Evolutionary conservation across 2,888 invertebrate species (phyloP).

Genomic region (Rhagophthalmus giganteus): DNA sequence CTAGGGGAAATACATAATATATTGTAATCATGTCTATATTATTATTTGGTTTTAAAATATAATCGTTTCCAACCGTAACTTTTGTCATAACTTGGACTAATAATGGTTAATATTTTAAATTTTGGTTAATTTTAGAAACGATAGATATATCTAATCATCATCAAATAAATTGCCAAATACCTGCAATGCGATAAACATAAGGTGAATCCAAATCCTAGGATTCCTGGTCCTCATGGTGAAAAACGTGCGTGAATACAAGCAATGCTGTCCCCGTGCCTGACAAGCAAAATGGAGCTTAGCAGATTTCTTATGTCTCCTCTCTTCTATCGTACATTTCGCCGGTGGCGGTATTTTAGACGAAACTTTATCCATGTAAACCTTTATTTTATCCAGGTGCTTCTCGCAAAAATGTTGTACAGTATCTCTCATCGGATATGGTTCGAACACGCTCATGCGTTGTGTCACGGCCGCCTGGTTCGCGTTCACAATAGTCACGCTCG

Average conservation of each 20-base stretch:
- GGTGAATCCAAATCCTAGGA: constrained; percentile 90
- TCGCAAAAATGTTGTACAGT: constrained; percentile 95
- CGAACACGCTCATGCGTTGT: constrained; percentile 79
- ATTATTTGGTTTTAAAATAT: too few relatives aligned
- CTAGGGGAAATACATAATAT: too few relatives aligned
- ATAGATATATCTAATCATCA: too few relatives aligned
- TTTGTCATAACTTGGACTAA: too few relatives aligned
- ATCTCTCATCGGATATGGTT: constrained; percentile 88
- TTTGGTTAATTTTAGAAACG: too few relatives aligned
- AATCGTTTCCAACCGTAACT: too few relatives aligned
- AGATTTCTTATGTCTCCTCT: constrained; percentile 82
- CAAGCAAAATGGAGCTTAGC: constrained; percentile 89
- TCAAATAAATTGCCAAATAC: constrained; percentile 33
- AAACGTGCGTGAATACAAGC: constrained; percentile 79
- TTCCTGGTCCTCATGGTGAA: constrained; percentile 79
- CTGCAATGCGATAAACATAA: constrained; percentile 93
- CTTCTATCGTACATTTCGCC: constrained; percentile 91
- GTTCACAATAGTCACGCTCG: constrained; percentile 77
- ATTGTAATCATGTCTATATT: too few relatives aligned
- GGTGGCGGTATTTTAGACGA: constrained; percentile 85
- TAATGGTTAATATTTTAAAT: too few relatives aligned
- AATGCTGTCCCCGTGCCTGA: constrained; percentile 80
- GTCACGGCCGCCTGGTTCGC: constrained; percentile 55
- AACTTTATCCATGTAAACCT: constrained; percentile 86
- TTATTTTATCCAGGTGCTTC: constrained; percentile 90